phyloP scores from a whole-genome alignment of 2,797 vertebrate species.

The Falco novaeseelandiae region DNA sequence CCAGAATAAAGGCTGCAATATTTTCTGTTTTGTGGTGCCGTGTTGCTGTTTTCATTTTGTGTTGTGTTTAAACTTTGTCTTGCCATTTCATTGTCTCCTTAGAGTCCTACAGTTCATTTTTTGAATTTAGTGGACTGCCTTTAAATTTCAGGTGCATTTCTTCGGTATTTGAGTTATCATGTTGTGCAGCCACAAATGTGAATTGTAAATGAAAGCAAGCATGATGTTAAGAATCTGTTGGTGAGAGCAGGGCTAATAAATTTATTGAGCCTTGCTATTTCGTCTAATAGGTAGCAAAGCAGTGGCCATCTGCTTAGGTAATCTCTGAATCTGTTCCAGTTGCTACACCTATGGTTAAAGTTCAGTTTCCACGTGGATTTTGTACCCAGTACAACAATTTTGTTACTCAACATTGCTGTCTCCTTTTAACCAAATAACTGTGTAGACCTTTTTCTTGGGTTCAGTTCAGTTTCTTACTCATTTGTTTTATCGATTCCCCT shows the following conservation, averaged over 20 bases:
- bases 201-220: background rate
- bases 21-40: background rate
- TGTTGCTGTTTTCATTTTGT: background rate
- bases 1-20: background rate
- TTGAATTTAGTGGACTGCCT: background rate
- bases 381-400: background rate
- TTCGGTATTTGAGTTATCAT: background rate
- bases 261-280: background rate
- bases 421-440: background rate
- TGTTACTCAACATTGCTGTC: background rate
- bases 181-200: background rate
- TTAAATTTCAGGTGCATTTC: background rate
- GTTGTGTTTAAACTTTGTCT: background rate
- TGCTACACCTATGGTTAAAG: background rate
- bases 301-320: background rate
- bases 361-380: background rate
- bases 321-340: background rate
- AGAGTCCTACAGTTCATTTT: background rate
- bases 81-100: background rate
- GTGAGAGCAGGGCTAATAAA: background rate
- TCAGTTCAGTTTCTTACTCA: background rate
- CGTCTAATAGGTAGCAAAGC: background rate
- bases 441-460: background rate
- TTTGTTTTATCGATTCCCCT: background rate
- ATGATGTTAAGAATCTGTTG: background rate